Evolutionary conservation across 2,797 vertebrate genomes (phyloP).

Genomic region (Leuciscus waleckii): DNA sequence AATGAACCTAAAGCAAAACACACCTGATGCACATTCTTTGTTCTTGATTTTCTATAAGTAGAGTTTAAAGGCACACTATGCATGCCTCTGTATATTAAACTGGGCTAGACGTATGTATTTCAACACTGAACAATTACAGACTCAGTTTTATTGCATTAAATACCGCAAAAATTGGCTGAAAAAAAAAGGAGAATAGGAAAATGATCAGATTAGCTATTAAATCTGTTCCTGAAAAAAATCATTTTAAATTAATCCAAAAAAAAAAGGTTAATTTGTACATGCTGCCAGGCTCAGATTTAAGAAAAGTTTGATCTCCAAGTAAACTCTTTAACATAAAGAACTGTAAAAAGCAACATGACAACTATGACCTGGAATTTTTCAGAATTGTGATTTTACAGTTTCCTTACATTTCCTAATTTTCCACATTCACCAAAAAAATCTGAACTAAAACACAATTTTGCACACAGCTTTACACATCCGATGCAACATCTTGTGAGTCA

Average conservation of each 20-base stretch:
- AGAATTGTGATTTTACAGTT: no score
- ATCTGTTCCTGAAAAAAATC: background rate
- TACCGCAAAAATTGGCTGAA: background rate
- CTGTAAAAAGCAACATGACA: background rate
- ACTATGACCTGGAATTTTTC: background rate
- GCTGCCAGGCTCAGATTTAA: background rate
- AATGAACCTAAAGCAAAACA: background rate
- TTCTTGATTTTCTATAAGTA: background rate
- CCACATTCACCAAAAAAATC: background rate
- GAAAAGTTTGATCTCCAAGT: background rate
- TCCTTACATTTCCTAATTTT: background rate
- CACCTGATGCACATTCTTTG: background rate
- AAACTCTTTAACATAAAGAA: background rate
- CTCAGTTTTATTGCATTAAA: background rate
- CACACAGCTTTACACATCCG: background rate
- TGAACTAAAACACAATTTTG: background rate
- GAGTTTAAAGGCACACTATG: background rate
- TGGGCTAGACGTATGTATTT: background rate
- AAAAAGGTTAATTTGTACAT: background rate
- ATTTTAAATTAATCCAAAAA: background rate
- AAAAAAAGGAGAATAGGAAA: background rate
- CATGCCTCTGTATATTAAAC: background rate
- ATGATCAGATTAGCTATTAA: background rate
- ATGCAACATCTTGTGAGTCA: background rate
- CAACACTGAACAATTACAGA: background rate